Base-by-base conservation (phyloP, 1,140 invertebrate species). In the Wiebesia pumilae region DNA sequence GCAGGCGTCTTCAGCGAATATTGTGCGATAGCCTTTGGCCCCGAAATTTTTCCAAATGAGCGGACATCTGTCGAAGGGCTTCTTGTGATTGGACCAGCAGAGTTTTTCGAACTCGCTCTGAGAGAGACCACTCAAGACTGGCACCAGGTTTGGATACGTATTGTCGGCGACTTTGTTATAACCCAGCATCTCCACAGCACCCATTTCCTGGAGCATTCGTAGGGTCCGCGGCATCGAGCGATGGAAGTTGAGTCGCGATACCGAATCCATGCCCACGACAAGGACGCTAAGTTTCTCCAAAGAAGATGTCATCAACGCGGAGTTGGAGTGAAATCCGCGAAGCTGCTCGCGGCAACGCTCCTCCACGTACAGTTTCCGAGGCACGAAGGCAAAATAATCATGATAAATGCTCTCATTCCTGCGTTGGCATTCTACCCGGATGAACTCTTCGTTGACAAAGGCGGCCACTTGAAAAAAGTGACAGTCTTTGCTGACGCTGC, bases 91-190 rank as follows among this genome's bases (percentile, higher is more conserved):
- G 0, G 94, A 94, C 93, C 95, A 95, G 88, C 96, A 97, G 0
- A 91, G 92, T n/a, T 93, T 92, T 81, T 94, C 94, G 43, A 97
- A 88, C 88, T 96, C 96, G 2, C 93, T 91, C 33, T 95, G 94
- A 58, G 92, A 95, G 30, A 96, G 89, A 0, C 97, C 97, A 3
- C 95, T 96, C 0, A 98, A 91, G 16, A 97, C 93, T 0, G 97
- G 95, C 0, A 97, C 94, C 47, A 98, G 88, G 91, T 98, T 98
- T 0, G 97, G 97, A 90, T 96, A 98, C 0, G 97, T 97, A 90
- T 98, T 97, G 89, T 97, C 97, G 0, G 95, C 97, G 9, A 97
- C 95, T 94, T 97, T 98, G 88, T 97, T 97, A 91, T 97, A 98
- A 27, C 97, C 97, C 78, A 96, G 90, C 88, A 98, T 94, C 91